A percentile compares a stretch with the other conserved stretches of the same genome.
These are phyloP conservation scores for Malachius bipustulatus DNA, from an alignment of 2,888 invertebrate species.

Conservation along the genomic window DNA sequence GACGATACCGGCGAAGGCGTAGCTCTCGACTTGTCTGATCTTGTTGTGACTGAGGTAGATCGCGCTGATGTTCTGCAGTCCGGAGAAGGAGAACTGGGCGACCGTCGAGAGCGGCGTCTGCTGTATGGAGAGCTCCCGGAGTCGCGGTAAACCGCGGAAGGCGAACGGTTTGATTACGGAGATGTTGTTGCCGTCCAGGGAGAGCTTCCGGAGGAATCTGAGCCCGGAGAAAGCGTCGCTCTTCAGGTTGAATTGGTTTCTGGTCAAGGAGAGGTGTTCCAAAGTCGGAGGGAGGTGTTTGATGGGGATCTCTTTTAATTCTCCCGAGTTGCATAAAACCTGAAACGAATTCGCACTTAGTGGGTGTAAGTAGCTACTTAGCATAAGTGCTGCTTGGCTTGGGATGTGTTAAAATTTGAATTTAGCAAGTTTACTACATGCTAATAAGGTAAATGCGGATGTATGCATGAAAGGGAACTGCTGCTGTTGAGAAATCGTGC, in stretches of 20 bases:
- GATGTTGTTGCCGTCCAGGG: slow-evolving; percentile 79
- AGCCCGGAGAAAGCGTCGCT: slow-evolving; percentile 76
- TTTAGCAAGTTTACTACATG: too few species aligned
- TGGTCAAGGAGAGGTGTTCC: slow-evolving; percentile 74
- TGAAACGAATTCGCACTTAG: too few species aligned
- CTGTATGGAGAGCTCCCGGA: slow-evolving; percentile 72
- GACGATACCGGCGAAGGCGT: slow-evolving; percentile 79
- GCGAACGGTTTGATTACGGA: slow-evolving; percentile 72
- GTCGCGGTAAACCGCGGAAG: slow-evolving; percentile 67
- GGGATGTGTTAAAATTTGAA: too few species aligned
- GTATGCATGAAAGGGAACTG: too few species aligned
- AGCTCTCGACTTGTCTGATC: slow-evolving; percentile 47
- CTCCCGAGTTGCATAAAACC: slow-evolving; percentile 83
- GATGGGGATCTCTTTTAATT: slow-evolving; percentile 66
- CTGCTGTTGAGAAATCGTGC: too few species aligned
- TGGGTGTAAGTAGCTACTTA: too few species aligned
- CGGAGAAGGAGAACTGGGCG: slow-evolving; percentile 74
- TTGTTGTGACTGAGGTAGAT: slow-evolving; percentile 47
- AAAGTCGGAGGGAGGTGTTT: slow-evolving; percentile 62
- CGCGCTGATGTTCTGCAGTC: slow-evolving; percentile 69
- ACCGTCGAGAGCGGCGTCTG: slow-evolving; percentile 73
- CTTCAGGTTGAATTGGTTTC: slow-evolving; percentile 70
- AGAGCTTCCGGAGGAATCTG: slow-evolving; percentile 66
- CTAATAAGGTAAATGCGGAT: too few species aligned
- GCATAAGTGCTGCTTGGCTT: too few species aligned